Evolutionary conservation across 2,888 invertebrate species (phyloP), one percentile per base, ranked within the genome.

Genomic region (Hirudinaria manillensis): DNA sequence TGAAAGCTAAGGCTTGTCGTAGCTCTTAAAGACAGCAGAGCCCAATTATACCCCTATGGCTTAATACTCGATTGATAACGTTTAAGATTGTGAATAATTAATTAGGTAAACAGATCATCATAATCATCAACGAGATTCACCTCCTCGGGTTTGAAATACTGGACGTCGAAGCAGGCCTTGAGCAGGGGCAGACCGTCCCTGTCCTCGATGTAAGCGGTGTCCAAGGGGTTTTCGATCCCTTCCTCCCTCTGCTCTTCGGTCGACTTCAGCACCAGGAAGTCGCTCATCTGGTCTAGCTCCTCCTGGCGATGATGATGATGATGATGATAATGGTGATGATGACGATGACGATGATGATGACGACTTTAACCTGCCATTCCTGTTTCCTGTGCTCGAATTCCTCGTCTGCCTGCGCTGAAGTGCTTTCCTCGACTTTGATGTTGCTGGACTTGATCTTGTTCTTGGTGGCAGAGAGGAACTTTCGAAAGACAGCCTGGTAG

Each of bases 121-220:
- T n/a, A 53, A 53, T 53, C 53, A 53, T 56, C 27, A n/a, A 61
- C 1, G 10, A 13, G n/a, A n/a, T 36, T 29, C 73, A 80, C 78
- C 71, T 80, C 79, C 21, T 80, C 78, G 32, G 79, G 77, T 29
- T 77, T 77, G 77, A 80, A 80, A 72, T 79, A 76, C 24, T 78
- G 76, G 21, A 80, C 78, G 67, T 80, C 80, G 74, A 80, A 80
- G 61, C 79, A 71, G 34, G 79, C 80, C 68, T 78, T 80, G 24
- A 80, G 76, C 51, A 79, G 75, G 13, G 80, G 80, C 77, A 79
- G 71, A 6, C 80, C 80, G 27, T 80, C 79, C 21, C 74, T 72
- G 72, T 79, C 78, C 34, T 79, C 79, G 16, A 80, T 78, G 77
- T 75, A 80, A 56, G 80, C 80, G n/a, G 80, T 80, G 77, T 80